A percentile compares a stretch with the other conserved stretches of the same genome.
These are phyloP conservation scores for Prostheceraeus crozeri DNA, from an alignment of 2,888 invertebrate species.

Conservation along the genomic window DNA sequence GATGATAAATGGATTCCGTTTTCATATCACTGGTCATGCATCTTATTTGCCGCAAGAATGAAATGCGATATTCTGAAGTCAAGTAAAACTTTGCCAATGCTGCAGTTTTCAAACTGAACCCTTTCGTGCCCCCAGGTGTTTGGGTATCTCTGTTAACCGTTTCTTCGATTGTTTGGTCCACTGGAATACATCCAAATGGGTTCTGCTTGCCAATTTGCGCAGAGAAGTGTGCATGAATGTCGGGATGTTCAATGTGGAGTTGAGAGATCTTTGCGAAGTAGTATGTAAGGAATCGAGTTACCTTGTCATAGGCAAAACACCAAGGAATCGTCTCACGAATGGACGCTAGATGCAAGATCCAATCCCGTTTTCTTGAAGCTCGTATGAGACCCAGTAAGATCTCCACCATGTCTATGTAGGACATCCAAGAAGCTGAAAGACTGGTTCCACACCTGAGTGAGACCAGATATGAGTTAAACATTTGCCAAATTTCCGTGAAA, in stretches of 20 bases:
- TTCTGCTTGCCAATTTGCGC: not conserved
- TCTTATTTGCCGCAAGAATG: too few relatives aligned
- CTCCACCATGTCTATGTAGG: constrained; percentile 17
- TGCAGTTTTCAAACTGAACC: too few relatives aligned
- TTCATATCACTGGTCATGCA: too few relatives aligned
- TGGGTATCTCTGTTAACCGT: too few relatives aligned
- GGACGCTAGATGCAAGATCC: constrained; percentile 4
- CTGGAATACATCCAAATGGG: not conserved
- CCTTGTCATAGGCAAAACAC: constrained; percentile 24
- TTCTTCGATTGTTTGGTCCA: too few relatives aligned
- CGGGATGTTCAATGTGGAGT: not conserved
- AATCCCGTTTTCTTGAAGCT: constrained; percentile 9
- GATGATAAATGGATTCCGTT: too few relatives aligned
- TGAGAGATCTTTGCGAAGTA: too few relatives aligned
- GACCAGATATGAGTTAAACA: not conserved
- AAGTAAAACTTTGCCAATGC: too few relatives aligned
- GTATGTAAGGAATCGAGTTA: not conserved
- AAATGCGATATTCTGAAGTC: too few relatives aligned
- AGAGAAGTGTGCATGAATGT: not conserved
- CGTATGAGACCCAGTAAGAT: constrained; percentile 22
- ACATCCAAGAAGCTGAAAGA: constrained; percentile 25
- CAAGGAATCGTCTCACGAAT: constrained; percentile 1
- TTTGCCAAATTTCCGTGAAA: constrained; percentile 6
- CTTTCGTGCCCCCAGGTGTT: too few relatives aligned
- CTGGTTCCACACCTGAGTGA: constrained; percentile 12